Percentiles rank a stretch among this genome's conserved stretches.
These are phyloP conservation scores for Hydrotaea diabolus DNA, from an alignment of 2,888 invertebrate genomes.

Conservation along the genomic window DNA sequence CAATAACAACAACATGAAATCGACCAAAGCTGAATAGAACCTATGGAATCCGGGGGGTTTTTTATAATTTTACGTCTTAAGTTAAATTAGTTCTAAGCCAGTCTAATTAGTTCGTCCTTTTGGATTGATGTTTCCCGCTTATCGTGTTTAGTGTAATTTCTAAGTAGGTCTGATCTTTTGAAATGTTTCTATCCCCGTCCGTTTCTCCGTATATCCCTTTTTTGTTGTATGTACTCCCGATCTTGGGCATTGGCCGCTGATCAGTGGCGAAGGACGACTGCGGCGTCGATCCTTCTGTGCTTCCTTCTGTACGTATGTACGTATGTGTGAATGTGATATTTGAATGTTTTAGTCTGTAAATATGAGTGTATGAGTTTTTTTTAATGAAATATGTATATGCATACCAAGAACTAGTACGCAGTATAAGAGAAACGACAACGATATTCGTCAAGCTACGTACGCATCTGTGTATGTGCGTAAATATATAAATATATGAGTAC, in stretches of 20 bases:
- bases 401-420: not conserved
- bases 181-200: not conserved
- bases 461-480: not conserved
- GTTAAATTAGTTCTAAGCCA: conserved; percentile 8
- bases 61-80: conserved; percentile 17
- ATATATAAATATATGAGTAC: not conserved
- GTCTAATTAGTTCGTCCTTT: conserved; percentile 1
- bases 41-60: conserved; percentile 27
- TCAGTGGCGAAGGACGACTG: not conserved
- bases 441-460: not conserved
- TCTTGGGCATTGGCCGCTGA: conserved; percentile 8
- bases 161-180: conserved; percentile 34
- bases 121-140: not conserved
- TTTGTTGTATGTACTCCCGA: conserved; percentile 29
- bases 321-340: conserved; percentile 59
- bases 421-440: not conserved
- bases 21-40: conserved; percentile 74
- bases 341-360: conserved; percentile 48
- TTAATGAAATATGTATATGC: not conserved
- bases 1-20: conserved; percentile 77
- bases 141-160: conserved; percentile 9
- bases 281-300: conserved; percentile 39
- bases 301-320: conserved; percentile 51
- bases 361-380: conserved; percentile 36
- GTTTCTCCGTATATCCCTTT: not conserved